Conservation (phyloP, 23 tunicate genomes). For the Phallusia fumigata region DNA sequence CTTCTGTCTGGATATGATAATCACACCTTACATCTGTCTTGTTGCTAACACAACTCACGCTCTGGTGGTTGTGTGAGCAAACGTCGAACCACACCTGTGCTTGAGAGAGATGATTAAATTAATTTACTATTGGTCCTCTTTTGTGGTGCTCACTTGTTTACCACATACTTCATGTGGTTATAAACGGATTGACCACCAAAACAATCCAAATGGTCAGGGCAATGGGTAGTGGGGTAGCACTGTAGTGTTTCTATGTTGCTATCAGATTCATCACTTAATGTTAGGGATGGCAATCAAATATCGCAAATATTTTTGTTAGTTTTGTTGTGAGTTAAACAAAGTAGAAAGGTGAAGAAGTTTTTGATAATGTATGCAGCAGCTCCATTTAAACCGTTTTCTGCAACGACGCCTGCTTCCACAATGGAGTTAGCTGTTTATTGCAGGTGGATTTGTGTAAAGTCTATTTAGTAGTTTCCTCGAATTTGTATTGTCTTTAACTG, state of each 20-base stretch:
- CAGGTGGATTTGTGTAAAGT: constrained; percentile 21
- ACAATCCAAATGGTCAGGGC: background rate
- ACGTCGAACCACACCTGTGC: background rate
- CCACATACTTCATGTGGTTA: background rate
- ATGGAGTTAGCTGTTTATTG: constrained; percentile 37
- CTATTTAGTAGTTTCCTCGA: too few species aligned
- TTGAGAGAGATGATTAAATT: background rate
- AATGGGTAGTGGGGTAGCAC: too few species aligned
- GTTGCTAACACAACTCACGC: background rate
- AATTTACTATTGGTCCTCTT: background rate
- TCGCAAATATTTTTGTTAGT: too few species aligned
- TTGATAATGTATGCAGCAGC: background rate
- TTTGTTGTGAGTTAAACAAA: background rate
- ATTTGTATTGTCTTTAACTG: too few species aligned
- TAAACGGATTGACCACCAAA: background rate
- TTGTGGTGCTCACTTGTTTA: constrained; percentile 4
- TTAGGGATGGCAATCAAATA: too few species aligned
- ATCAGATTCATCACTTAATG: too few species aligned
- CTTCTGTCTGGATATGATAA: too few species aligned
- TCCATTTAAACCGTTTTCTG: constrained; percentile 27
- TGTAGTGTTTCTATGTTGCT: too few species aligned
- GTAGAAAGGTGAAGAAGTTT: background rate
- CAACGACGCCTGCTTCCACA: constrained; percentile 27
- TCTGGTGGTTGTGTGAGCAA: background rate
- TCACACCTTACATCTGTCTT: too few species aligned